A percentile compares a stretch with the other conserved stretches of the same genome.
phyloP scores from a whole-genome alignment of 1,140 invertebrate species.

The Drosophila arizonae region DNA sequence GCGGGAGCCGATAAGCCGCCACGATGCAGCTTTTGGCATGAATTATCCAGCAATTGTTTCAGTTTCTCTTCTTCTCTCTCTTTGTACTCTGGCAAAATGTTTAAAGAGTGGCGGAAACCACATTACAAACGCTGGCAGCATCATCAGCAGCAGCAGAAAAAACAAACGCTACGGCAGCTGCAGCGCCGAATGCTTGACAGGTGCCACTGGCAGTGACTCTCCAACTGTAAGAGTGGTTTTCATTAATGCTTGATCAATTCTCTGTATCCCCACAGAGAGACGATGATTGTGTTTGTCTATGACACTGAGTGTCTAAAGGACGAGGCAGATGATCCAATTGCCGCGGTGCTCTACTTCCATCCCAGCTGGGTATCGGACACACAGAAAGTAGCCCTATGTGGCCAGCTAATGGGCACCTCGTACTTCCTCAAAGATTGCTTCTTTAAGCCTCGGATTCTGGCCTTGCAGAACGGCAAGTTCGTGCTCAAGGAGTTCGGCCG shows the following conservation, averaged over 20 bases:
- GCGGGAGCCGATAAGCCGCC: constrained; percentile 53
- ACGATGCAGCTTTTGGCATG: constrained; percentile 44
- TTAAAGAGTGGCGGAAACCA: constrained; percentile 59
- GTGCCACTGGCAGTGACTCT: constrained; percentile 24
- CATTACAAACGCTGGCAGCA: constrained; percentile 58
- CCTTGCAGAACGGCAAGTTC: constrained; percentile 93
- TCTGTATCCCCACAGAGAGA: constrained; percentile 85
- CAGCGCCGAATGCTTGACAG: constrained; percentile 45
- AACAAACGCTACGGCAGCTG: constrained; percentile 6
- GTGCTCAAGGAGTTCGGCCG: constrained; percentile 90
- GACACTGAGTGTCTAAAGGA: constrained; percentile 89
- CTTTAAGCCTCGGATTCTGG: constrained; percentile 88
- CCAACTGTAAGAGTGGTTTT: constrained; percentile 8
- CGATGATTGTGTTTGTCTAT: constrained; percentile 94
- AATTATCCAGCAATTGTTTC: constrained; percentile 24
- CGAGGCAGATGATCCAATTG: constrained; percentile 93
- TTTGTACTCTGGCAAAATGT: constrained; percentile 40
- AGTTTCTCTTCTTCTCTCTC: not conserved
- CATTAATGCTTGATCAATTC: not conserved
- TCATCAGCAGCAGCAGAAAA: constrained; percentile 31
- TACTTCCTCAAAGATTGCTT: constrained; percentile 90
- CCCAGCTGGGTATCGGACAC: constrained; percentile 92
- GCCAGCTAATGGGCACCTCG: constrained; percentile 91
- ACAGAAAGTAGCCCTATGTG: constrained; percentile 90
- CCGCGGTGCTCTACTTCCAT: constrained; percentile 94